Evolutionary conservation across 2,888 invertebrate species (phyloP).

Genomic region (Agonopterix heracliana): DNA sequence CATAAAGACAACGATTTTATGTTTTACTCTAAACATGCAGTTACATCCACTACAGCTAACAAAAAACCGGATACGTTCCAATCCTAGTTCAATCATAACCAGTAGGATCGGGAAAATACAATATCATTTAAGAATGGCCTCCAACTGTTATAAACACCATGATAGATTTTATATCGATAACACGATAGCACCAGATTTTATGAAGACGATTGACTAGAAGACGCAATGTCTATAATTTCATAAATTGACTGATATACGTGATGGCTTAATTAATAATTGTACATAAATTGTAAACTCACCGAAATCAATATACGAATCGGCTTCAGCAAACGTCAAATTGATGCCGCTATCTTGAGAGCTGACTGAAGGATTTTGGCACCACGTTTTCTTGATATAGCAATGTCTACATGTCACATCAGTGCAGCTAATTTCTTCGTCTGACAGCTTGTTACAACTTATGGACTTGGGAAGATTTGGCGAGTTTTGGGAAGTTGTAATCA

Average conservation of each 20-base stretch:
- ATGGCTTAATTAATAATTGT: too few relatives aligned
- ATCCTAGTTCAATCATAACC: too few relatives aligned
- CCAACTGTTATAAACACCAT: too few relatives aligned
- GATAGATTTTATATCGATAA: too few relatives aligned
- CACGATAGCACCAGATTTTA: not conserved
- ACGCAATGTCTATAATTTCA: not conserved
- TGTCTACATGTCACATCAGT: constrained; percentile 64
- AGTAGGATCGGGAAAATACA: too few relatives aligned
- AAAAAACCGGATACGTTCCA: too few relatives aligned
- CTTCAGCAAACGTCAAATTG: constrained; percentile 83
- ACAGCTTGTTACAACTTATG: constrained; percentile 72
- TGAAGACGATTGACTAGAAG: not conserved
- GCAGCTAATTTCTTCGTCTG: constrained; percentile 75
- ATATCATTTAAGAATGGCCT: too few relatives aligned
- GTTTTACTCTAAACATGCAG: too few relatives aligned
- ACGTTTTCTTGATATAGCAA: constrained; percentile 71
- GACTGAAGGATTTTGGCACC: constrained; percentile 81
- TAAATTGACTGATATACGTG: not conserved
- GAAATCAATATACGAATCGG: constrained; percentile 74
- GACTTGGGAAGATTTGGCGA: constrained; percentile 70
- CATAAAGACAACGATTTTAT: too few relatives aligned
- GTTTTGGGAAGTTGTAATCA: constrained; percentile 50
- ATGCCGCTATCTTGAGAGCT: constrained; percentile 88
- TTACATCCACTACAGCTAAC: too few relatives aligned
- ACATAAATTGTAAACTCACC: constrained; percentile 40